Conservation (phyloP, 1,140 invertebrate genomes). For the Arion vulgaris region DNA sequence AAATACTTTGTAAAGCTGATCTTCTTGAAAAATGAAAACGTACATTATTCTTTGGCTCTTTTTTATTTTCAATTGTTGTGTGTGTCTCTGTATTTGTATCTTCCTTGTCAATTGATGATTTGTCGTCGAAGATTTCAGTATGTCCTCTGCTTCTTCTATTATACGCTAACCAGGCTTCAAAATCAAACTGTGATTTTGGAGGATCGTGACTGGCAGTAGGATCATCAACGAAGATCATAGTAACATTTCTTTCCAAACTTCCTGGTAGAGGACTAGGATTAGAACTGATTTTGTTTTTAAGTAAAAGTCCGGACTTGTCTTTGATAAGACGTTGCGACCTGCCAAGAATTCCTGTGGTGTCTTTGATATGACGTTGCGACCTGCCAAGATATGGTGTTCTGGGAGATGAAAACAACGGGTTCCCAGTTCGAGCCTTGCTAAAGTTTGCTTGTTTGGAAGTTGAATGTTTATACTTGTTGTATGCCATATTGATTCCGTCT, state of each 20-base stretch:
- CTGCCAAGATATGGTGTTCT: no score
- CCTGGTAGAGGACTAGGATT: background rate
- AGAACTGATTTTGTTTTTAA: background rate
- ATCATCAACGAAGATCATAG: slow-evolving; percentile 18
- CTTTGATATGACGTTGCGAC: background rate
- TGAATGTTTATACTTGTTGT: background rate
- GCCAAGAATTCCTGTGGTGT: background rate
- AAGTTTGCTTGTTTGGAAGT: background rate
- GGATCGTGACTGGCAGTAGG: background rate
- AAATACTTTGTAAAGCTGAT: background rate
- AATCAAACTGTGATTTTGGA: slow-evolving; percentile 14
- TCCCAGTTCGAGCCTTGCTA: background rate
- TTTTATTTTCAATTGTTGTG: background rate
- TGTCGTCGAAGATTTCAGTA: background rate
- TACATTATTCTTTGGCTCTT: background rate
- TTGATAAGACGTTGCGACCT: background rate
- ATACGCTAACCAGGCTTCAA: slow-evolving; percentile 5
- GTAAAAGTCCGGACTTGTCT: background rate
- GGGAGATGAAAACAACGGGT: background rate
- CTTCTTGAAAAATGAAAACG: background rate
- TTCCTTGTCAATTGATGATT: background rate
- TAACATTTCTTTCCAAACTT: slow-evolving; percentile 7
- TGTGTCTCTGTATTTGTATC: background rate
- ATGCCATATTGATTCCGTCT: background rate
- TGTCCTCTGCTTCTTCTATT: slow-evolving; percentile 5